Base-by-base conservation (phyloP, 1,140 invertebrate species). In the Zophobas atratus region DNA sequence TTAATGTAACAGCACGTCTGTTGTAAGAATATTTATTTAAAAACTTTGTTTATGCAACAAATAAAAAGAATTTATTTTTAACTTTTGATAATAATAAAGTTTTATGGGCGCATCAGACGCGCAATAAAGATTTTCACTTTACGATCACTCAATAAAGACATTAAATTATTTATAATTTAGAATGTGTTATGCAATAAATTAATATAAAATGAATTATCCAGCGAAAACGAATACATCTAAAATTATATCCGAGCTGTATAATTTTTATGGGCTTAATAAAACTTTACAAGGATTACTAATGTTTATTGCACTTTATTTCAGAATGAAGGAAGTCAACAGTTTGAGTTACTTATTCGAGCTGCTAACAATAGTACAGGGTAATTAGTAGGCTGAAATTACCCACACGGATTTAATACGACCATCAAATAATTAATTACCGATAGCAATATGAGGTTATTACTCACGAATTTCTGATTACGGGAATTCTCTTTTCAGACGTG, bases 101-200 rank as follows among this genome's bases (percentile, higher is more conserved):
- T 73, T 73, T 73, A 73, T 55, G 46, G 55, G 38, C 71, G 43
- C 36, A 56, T 73, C 71, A 73, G 49, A 73, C 35, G 34, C 4
- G 71, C 51, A 73, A 73, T 73, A 73, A 73, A 73, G 55, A 56
- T 73, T 73, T 56, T 41, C 35, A 36, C 41, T 72, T 73, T 73
- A 73, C 71, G 49, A 73, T 73, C 55, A 55, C 41, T 73, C 71
- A 73, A 73, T 73, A 73, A 53, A 73, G 39, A 53, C 71, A 73
- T 53, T 67, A 67, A 67, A 67, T 67, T 67, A 67, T 67, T 67
- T 67, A 67, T 67, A 67, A 67, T 67, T 67, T 67, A 67, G 60
- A 43, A 8, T 41, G 36, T 36, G 60, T 43, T 67, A 43, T 43
- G 60, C 39, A 67, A 67, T 67, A 67, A 67, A 67, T 67, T 67